Evolutionary conservation across 1,140 invertebrate genomes (phyloP), one percentile per base, ranked within the genome.

Genomic region (Drosophila pruinosa): DNA sequence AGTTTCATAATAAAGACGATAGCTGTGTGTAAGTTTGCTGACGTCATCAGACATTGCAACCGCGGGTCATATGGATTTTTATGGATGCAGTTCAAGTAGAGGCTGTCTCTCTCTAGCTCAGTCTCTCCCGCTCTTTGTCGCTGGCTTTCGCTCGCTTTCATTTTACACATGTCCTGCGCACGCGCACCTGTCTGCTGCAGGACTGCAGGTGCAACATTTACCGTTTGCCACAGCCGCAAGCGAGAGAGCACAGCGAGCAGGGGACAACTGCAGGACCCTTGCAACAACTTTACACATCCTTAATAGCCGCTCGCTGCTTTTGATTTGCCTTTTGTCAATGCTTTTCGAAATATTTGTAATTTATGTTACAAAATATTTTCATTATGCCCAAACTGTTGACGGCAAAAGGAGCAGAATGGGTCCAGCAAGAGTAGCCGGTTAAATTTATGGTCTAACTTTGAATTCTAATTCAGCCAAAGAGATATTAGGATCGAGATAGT

Each of bases 201-300:
- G 80, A 72, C 78, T 26, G 75, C 81, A 85, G 81, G 81, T 85
- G 81, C 81, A 85, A 85, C 81, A 65, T 80, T 86, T 77, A 85
- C 81, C 81, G 81, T 85, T 86, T 71, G 62, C 39, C 38, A 47
- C 36, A 31, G 56, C 73, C 74, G 74, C 63, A 57, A 41, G 14
- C 26, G 31, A 22, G 2, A 22, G 2, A 45, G 3, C 12, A 24
- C 26, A 31, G 19, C 50, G n/a, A 56, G 43, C 36, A 31, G 28
- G 8, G 28, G 43, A 24, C 26, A 47, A 8, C 5, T n/a, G 8
- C 19, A 45, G 41, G 57, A 59, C 39, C 6, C 24, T n/a, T 26
- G 21, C 21, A 19, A 24, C 43, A 24, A 24, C 36, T 39, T 43
- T 10, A 43, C 17, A 43, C 4, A 31, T 39, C 47, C 59, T 39